A percentile compares a stretch with the other conserved stretches of the same genome.
These are phyloP conservation scores for Pterostichus madidus DNA, from an alignment of 2,888 invertebrate species.

Conservation along the genomic window DNA sequence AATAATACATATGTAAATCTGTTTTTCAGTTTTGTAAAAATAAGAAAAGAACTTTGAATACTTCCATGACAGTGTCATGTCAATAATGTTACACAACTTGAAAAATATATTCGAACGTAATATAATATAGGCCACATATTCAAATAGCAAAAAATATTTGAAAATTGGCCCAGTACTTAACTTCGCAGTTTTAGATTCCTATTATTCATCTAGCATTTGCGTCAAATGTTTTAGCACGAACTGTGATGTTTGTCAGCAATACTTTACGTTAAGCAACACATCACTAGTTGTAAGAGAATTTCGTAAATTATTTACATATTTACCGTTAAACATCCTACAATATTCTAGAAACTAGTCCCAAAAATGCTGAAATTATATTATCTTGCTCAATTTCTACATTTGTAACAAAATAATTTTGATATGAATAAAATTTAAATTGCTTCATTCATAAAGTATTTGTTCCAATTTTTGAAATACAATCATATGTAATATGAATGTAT, in stretches of 20 bases:
- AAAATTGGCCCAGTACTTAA: constrained; percentile 18
- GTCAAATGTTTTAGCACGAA: constrained; percentile 23
- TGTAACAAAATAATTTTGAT: constrained; percentile 3
- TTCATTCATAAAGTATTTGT: neutral
- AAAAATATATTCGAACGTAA: constrained; percentile 30
- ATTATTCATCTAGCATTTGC: constrained; percentile 23
- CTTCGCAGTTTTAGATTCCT: constrained; percentile 12
- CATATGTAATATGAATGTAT: neutral
- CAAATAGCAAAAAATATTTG: constrained; percentile 16
- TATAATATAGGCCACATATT: constrained; percentile 17
- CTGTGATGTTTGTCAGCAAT: constrained; percentile 35
- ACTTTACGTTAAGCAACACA: constrained; percentile 16
- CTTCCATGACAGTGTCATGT: neutral
- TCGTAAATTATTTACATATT: constrained; percentile 25
- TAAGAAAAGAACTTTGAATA: neutral
- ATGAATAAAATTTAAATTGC: neutral
- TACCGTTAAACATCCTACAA: neutral
- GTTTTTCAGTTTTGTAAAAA: neutral
- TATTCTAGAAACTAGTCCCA: constrained; percentile 6
- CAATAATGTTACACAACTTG: constrained; percentile 35
- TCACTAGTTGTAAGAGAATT: constrained; percentile 10
- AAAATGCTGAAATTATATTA: neutral
- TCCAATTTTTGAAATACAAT: constrained; percentile 1
- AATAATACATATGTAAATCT: too few species aligned
- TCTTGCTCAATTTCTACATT: constrained; percentile 1